phyloP scores from a whole-genome alignment of 2,797 vertebrate species.

The Pipistrellus pygmaeus region DNA sequence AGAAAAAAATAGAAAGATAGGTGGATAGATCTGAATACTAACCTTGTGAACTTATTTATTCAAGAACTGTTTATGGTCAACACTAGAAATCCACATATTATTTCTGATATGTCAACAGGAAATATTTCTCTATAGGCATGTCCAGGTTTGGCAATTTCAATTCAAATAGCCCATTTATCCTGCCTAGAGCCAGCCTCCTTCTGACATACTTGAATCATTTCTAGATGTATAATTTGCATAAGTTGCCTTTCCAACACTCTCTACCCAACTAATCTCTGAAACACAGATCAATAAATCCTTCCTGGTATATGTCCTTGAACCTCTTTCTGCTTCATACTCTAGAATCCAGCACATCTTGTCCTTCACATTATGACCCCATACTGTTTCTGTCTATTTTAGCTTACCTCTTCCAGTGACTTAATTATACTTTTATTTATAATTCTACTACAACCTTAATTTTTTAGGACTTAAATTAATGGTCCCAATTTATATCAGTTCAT shows the following conservation, averaged over 20 bases:
- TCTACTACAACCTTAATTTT: neutral
- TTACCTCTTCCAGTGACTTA: neutral
- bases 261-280: neutral
- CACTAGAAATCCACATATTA: neutral
- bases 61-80: neutral
- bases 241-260: neutral
- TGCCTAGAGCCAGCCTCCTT: neutral
- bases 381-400: neutral
- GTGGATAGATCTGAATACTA: neutral
- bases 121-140: neutral
- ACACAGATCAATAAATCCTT: neutral
- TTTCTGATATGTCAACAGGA: neutral
- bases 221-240: neutral
- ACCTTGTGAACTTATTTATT: neutral
- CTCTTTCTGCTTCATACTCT: neutral
- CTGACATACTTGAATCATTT: neutral
- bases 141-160: slow-evolving; percentile 25
- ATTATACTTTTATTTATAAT: neutral
- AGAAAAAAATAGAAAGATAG: neutral
- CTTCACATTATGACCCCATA: neutral
- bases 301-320: neutral
- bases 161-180: slow-evolving; percentile 15
- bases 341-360: neutral
- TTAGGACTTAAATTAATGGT: neutral
- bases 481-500: neutral